Evolutionary conservation across 2,888 invertebrate genomes (phyloP), one percentile per base, ranked within the genome.

Genomic region (Xestia rhomboidea): DNA sequence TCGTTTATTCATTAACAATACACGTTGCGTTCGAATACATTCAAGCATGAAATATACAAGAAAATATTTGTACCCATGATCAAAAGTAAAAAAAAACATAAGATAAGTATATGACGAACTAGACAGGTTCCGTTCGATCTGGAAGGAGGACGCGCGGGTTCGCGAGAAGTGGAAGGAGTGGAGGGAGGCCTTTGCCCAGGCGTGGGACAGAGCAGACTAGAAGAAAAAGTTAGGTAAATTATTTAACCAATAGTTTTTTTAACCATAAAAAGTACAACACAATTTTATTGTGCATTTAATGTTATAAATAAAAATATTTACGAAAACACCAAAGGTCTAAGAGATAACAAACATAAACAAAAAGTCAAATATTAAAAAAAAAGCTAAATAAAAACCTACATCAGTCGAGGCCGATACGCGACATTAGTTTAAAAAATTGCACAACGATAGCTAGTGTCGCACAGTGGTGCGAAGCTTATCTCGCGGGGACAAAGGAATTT

Each of bases 401-500:
- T 57, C 49, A 75, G 27, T 67, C 60, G 30, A 62, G 70, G 73
- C 79, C 79, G 71, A 87, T 87, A 83, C 74, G 51, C 68, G 66
- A 85, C 85, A 88, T 89, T 88, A 89, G 89, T 89, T 90, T 89
- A 85, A 87, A 90, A 91, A 90, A 89, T 85, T 84, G 83, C 86
- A 79, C 83, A 73, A 69, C 73, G 84, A 87, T 87, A 89, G 88
- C 86, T 89, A 88, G 88, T 88, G 85, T 76, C 74, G 83, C 88
- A 89, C 91, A 84, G 85, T 91, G 91, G 89, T 86, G 89, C 88
- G 90, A 88, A 84, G 92, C 89, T 94, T 95, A 95, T 95, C 95
- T 90, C 69, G 74, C 57, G 82, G 85, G 93, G 92, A 95, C 95
- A 95, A 95, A 95, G 93, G 95, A 94, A 92, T 93, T 93, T 94